Percentiles rank a stretch among this genome's conserved stretches.
phyloP scores from a whole-genome alignment of 2,113 vertebrate genomes.

The Pelecanoides urinatrix region DNA sequence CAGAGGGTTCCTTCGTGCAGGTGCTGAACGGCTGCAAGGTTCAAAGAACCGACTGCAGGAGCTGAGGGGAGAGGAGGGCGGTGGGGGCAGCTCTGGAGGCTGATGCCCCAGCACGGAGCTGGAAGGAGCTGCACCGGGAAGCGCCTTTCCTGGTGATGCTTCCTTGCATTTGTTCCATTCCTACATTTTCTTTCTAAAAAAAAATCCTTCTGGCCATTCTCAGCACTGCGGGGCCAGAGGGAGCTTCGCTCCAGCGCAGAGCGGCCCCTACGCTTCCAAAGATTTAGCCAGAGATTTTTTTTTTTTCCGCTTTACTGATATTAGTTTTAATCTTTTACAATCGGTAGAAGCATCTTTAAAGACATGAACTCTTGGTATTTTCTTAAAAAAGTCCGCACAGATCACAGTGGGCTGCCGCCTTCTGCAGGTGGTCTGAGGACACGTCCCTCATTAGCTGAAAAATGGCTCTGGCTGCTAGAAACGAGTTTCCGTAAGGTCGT shows the following conservation, averaged over 20 bases:
- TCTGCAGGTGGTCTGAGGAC: background rate
- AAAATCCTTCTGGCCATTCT: accelerated
- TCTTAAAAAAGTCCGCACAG: accelerated
- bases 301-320: background rate
- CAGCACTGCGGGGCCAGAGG: accelerated
- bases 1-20: accelerated
- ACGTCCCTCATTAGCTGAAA: accelerated
- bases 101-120: accelerated
- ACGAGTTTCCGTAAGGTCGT: accelerated
- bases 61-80: background rate
- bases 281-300: background rate
- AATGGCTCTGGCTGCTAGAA: background rate
- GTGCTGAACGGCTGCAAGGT: accelerated
- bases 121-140: background rate
- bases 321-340: background rate
- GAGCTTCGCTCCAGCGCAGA: accelerated
- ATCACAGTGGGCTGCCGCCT: background rate
- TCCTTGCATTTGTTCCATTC: background rate
- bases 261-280: accelerated
- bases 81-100: background rate
- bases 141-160: accelerated
- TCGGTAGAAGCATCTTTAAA: background rate
- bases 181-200: background rate
- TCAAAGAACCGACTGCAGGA: accelerated
- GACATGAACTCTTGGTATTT: background rate